A percentile compares a stretch with the other conserved stretches of the same genome.
Evolutionary conservation across 2,888 invertebrate genomes (phyloP).

Genomic region (Leucophenga montana): DNA sequence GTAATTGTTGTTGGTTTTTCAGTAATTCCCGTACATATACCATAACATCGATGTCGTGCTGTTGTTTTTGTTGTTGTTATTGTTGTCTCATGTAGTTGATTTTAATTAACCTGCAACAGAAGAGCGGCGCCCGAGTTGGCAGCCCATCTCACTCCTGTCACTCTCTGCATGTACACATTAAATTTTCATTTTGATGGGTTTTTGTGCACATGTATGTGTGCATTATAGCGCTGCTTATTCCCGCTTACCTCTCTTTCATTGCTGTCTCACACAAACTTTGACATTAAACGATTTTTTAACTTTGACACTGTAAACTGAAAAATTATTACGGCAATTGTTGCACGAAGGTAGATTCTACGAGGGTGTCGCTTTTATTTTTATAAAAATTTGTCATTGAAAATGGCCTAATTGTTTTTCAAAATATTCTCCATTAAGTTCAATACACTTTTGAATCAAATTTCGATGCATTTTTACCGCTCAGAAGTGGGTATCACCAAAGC

Average conservation of each 20-base stretch:
- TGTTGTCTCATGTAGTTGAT: constrained; percentile 11
- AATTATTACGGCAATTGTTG: background rate
- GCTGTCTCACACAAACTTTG: background rate
- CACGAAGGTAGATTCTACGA: too few relatives aligned
- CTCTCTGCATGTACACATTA: background rate
- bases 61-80: background rate
- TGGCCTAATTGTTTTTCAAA: too few relatives aligned
- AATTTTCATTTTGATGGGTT: constrained; percentile 6
- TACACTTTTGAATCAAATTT: too few relatives aligned
- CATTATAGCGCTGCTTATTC: background rate
- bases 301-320: background rate
- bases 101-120: constrained; percentile 17
- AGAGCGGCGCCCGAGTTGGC: background rate
- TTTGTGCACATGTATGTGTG: background rate
- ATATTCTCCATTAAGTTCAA: too few relatives aligned
- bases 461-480: too few relatives aligned
- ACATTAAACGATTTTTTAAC: constrained; percentile 5
- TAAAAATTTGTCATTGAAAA: too few relatives aligned
- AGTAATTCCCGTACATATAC: too few relatives aligned
- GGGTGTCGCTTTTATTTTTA: too few relatives aligned
- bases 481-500: too few relatives aligned
- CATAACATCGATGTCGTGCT: background rate
- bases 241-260: background rate
- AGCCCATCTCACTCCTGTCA: background rate
- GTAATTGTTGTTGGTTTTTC: too few relatives aligned